Evolutionary conservation across 2,888 invertebrate genomes (phyloP), one percentile per base, ranked within the genome.

Genomic region (Omphaloscelis lunosa): DNA sequence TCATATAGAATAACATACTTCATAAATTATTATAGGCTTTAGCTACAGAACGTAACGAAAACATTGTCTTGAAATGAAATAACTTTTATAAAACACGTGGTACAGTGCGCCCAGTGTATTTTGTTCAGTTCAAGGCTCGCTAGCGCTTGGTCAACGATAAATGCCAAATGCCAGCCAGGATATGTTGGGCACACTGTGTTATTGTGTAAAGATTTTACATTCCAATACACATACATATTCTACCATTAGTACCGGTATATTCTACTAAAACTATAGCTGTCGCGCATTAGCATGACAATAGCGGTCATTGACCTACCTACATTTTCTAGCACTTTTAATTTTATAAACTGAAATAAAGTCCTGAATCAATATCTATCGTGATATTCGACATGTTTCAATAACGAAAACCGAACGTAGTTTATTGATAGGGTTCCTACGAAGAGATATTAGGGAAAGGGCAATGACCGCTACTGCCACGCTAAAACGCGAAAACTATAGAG

Each of bases 1-100:
- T 71, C 68, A 83, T 68, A 53, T 41, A 70, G 34, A 45, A 65
- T 84, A 76, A 82, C 73, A 69, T 79, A 74, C n/a, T 56, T 66
- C 62, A 69, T 66, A 75, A 61, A 72, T 45, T 67, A 75, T 62
- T 59, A 62, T 63, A 67, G 39, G 29, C 56, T 63, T 68, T 53
- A 77, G 66, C 70, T 78, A 82, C 65, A 78, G 39, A 69, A 69
- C 63, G 17, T 69, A 82, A 82, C 39, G 20, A 68, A 63, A 62
- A 68, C 58, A 72, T 27, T 39, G 9, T 11, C n/a, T 71, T 48
- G 56, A 65, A 69, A 80, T 69, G 34, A 12, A 80, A 81, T 75
- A 75, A 75, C 62, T 69, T 65, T 75, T 29, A 45, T 20, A 11
- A 29, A 34, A 27, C 8, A 20, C 4, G 23, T 34, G 0, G 12